Conservation (phyloP, 1,140 invertebrate genomes). For the Aphelinus atriplicis region DNA sequence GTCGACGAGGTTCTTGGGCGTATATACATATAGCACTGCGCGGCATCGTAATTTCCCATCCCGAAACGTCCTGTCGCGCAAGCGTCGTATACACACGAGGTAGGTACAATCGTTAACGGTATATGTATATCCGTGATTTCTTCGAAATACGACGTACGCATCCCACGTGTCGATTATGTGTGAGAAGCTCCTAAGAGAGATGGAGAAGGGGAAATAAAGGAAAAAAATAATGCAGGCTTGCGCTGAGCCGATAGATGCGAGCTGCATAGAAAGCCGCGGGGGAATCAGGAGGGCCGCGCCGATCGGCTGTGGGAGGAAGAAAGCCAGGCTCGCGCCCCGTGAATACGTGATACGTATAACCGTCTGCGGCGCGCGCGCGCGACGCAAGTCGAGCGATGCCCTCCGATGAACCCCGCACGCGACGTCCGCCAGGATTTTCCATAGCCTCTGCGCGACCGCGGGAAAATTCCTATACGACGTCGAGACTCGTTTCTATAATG, state of each 20-base stretch:
- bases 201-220: conserved; percentile 15
- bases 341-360: conserved; percentile 61
- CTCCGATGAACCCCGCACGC: conserved; percentile 46
- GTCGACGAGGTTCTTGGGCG: no score
- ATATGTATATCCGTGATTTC: no score
- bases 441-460: no score
- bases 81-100: no score
- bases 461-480: no score
- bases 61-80: no score
- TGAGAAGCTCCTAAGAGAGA: neutral
- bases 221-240: conserved; percentile 3
- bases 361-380: conserved; percentile 52
- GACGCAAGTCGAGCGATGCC: conserved; percentile 55
- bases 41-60: no score
- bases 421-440: conserved; percentile 6
- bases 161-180: no score
- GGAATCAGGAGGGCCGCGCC: conserved; percentile 55
- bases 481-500: neutral
- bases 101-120: no score
- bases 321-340: conserved; percentile 47
- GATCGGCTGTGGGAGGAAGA: conserved; percentile 40
- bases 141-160: no score
- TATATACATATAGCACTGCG: no score
- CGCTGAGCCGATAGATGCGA: neutral
- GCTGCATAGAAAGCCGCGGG: conserved; percentile 2